Percentiles rank a stretch among this genome's conserved stretches.
Evolutionary conservation across 2,888 invertebrate genomes (phyloP).

Genomic region (Aelia acuminata): DNA sequence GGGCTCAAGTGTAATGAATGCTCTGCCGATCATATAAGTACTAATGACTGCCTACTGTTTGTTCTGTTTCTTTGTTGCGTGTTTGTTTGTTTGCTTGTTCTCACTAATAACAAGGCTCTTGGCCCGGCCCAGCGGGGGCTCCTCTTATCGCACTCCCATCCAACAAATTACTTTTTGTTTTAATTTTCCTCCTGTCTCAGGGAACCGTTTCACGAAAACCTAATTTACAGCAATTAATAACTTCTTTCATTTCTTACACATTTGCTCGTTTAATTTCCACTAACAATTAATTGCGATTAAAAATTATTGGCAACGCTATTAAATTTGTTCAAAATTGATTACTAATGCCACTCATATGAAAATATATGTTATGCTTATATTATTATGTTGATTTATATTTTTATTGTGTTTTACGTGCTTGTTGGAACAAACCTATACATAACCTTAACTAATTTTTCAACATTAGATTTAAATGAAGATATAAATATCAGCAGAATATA

Average conservation of each 20-base stretch:
- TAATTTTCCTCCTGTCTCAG: constrained; percentile 22
- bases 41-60: constrained; percentile 39
- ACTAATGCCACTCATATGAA: no score
- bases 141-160: constrained; percentile 7
- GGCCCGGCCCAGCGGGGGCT: background rate
- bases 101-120: constrained; percentile 42
- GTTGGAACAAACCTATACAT: no score
- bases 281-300: background rate
- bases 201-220: background rate
- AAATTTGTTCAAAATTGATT: no score
- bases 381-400: no score
- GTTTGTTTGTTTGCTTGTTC: constrained; percentile 45
- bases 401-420: no score
- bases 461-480: no score
- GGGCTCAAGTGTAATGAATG: constrained; percentile 18
- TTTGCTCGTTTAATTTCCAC: background rate
- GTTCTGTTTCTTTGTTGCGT: constrained; percentile 46
- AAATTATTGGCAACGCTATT: no score
- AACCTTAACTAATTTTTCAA: no score
- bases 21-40: constrained; percentile 2
- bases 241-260: background rate
- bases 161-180: constrained; percentile 35
- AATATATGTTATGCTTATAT: no score
- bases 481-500: no score
- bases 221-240: constrained; percentile 8